Conservation (phyloP, 2,113 vertebrate species). For the Notothenia rossii region DNA sequence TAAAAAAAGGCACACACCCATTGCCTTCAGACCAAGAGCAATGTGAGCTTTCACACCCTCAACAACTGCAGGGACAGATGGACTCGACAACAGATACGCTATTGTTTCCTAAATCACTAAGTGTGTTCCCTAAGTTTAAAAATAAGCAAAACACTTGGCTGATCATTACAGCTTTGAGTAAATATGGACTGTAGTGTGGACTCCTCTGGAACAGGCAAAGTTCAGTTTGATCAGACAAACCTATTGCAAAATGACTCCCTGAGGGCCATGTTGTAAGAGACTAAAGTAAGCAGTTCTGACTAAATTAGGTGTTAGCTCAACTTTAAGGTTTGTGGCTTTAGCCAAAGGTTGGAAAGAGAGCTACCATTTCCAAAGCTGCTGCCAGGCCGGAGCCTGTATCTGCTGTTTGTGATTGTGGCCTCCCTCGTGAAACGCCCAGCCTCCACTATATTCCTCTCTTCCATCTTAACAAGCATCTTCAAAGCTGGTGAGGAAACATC, state of each 20-base stretch:
- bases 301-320: constrained; percentile 41
- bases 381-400: constrained; percentile 32
- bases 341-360: constrained; percentile 26
- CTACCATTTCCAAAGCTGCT: constrained; percentile 48
- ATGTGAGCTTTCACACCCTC: constrained; percentile 13
- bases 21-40: not conserved
- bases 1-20: not conserved
- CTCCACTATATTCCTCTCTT: constrained; percentile 40
- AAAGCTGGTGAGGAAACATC: constrained; percentile 72
- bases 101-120: constrained; percentile 3
- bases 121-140: not conserved
- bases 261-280: not conserved
- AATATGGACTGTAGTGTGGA: constrained; percentile 20
- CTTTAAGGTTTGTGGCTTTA: constrained; percentile 37
- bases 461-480: constrained; percentile 63
- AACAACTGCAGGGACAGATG: constrained; percentile 39
- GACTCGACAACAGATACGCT: constrained; percentile 9
- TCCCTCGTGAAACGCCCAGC: constrained; percentile 30
- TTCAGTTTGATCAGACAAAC: constrained; percentile 41
- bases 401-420: constrained; percentile 28
- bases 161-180: constrained; percentile 22
- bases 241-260: constrained; percentile 17
- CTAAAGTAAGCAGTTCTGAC: not conserved
- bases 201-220: constrained; percentile 34
- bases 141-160: constrained; percentile 4